Base-by-base conservation (phyloP, 2,113 vertebrate genomes). In the Callaeas wilsoni region DNA sequence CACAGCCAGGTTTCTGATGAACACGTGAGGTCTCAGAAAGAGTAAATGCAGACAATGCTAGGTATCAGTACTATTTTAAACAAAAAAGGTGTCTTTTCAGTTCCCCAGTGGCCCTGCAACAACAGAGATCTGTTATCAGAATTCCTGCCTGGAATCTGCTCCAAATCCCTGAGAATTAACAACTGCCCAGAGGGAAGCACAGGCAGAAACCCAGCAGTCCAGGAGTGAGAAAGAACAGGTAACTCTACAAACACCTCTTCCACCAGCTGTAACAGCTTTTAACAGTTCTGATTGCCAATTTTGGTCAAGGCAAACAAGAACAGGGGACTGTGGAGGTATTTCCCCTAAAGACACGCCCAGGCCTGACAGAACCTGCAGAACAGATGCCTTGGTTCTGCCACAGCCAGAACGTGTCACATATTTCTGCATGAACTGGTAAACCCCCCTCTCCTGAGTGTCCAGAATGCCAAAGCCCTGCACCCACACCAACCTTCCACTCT, bases 401-500 rank as follows among this genome's bases (percentile, higher is more conserved):
- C 35, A 16, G 9, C 39, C 35, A 70, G 46, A 39, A 41, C 1
- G 0, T 2, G 12, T 16, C 18, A 3, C 0, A 0, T 4, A 26
- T 33, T 65, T 55, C 37, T 79, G 53, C 46, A 52, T 1, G 15
- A 65, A 25, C 0, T 21, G 53, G 44, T 21, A 21, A 52, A 33
- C 8, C 4, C 7, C 13, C 3, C 44, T 49, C 30, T 42, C 32
- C 71, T 12, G 37, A 32, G 71, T 7, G 44, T 2, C 44, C 44
- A 37, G 44, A 22, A 23, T 2, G 27, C 27, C 84, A 13, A 4
- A 27, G 37, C 9, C 32, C 29, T 33, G 77, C 64, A 73, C 4
- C 44, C 46, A 92, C 25, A 94, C 98, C 96, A 91, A 99, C 99
- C 99, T 95, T 99, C 99, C 19, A 99, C 98, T 82, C 99, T 98